phyloP scores from a whole-genome alignment of 2,113 vertebrate species.

The Laterallus jamaicensis region DNA sequence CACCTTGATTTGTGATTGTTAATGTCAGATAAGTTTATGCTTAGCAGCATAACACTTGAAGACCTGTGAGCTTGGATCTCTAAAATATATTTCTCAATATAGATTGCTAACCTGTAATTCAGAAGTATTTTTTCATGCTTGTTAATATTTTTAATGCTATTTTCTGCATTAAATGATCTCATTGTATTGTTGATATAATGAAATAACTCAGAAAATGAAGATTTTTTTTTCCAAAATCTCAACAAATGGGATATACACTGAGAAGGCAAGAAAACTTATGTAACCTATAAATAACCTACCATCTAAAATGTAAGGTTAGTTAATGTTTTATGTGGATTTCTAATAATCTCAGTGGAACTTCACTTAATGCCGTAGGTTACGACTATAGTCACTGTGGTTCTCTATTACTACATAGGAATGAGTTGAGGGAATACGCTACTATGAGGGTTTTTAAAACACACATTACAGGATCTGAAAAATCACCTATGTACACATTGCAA shows the following conservation, averaged over 20 bases:
- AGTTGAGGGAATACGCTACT: not conserved
- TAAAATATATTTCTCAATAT: not conserved
- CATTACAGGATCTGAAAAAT: not conserved
- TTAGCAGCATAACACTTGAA: not conserved
- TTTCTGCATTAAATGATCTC: not conserved
- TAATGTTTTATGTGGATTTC: not conserved
- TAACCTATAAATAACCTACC: not conserved
- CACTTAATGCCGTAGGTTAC: not conserved
- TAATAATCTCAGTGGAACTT: not conserved
- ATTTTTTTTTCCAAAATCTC: not conserved
- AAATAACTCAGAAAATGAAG: not conserved
- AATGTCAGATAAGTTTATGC: not conserved
- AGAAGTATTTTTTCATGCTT: not conserved
- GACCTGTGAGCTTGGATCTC: not conserved
- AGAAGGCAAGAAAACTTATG: not conserved
- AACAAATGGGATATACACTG: fast-evolving
- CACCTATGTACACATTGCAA: not conserved
- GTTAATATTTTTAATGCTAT: not conserved
- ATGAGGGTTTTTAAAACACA: not conserved
- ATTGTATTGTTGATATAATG: not conserved
- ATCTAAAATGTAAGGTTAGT: not conserved
- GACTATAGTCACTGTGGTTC: not conserved
- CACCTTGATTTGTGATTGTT: not conserved
- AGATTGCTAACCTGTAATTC: not conserved
- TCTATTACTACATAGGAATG: not conserved